Percentiles rank a stretch among this genome's conserved stretches.
phyloP scores from a whole-genome alignment of 2,888 invertebrate genomes.

The Apoderus coryli region DNA sequence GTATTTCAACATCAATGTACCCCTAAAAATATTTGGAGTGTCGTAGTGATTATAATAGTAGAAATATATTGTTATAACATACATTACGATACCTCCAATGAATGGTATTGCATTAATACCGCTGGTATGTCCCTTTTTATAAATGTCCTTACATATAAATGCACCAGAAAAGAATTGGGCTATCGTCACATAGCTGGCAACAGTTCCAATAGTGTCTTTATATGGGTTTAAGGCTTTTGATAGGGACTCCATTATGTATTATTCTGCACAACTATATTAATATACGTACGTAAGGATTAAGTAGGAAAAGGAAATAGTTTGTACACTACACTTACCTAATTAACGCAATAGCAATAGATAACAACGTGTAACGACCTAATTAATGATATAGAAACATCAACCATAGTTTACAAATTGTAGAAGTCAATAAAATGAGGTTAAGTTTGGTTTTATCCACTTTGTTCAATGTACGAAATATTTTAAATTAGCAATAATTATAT shows the following conservation, averaged over 20 bases:
- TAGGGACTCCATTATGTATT: constrained; percentile 37
- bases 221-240: constrained; percentile 44
- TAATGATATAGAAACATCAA: no score
- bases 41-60: constrained; percentile 2
- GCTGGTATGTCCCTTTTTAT: constrained; percentile 49
- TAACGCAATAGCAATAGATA: no score
- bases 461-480: no score
- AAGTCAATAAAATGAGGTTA: no score
- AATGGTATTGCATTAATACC: constrained; percentile 56
- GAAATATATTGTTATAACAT: constrained; percentile 4
- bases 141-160: constrained; percentile 59
- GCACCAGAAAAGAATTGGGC: constrained; percentile 71
- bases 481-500: no score
- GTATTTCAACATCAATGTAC: constrained; percentile 60
- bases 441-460: no score
- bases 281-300: no score
- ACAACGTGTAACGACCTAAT: no score
- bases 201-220: constrained; percentile 48
- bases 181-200: constrained; percentile 63
- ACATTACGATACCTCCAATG: constrained; percentile 59
- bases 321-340: no score
- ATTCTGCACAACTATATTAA: no score
- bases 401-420: no score
- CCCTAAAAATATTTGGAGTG: constrained; percentile 39
- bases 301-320: no score